A percentile compares a stretch with the other conserved stretches of the same genome.
These are phyloP conservation scores for Hymenopus coronatus DNA, from an alignment of 2,888 invertebrate genomes.

Conservation along the genomic window DNA sequence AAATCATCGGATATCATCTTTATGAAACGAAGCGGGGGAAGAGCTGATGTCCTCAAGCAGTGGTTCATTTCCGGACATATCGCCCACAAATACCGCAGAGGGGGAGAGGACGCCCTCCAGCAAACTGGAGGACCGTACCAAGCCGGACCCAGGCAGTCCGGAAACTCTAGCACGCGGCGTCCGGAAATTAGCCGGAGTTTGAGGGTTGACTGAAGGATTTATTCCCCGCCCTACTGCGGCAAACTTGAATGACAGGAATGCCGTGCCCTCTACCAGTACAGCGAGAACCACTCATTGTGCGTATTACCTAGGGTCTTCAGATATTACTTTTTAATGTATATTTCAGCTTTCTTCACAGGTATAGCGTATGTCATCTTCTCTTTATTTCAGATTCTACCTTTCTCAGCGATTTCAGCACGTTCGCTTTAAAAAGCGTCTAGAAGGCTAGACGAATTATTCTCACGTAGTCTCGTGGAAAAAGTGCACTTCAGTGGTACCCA, in stretches of 20 bases:
- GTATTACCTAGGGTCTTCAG: too few relatives aligned
- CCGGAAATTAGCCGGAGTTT: conserved; percentile 28
- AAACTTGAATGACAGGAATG: not conserved
- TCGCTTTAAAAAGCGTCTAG: too few relatives aligned
- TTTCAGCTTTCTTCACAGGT: too few relatives aligned
- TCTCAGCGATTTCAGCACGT: too few relatives aligned
- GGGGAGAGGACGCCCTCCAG: not conserved
- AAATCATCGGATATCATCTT: conserved; percentile 16
- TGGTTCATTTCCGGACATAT: conserved; percentile 22
- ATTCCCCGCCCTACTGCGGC: not conserved
- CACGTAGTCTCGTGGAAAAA: too few relatives aligned
- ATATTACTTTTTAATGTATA: too few relatives aligned
- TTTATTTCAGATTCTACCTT: too few relatives aligned
- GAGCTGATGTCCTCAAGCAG: not conserved
- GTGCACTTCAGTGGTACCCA: too few relatives aligned
- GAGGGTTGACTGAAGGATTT: not conserved
- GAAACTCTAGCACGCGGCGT: conserved; percentile 20
- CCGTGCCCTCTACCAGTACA: not conserved
- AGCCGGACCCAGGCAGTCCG: not conserved
- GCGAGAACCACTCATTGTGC: not conserved
- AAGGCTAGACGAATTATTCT: too few relatives aligned
- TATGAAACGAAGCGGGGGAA: not conserved
- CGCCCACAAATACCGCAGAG: not conserved
- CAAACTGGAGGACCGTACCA: not conserved
- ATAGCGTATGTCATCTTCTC: too few relatives aligned